Evolutionary conservation across 2,888 invertebrate genomes (phyloP), one percentile per base, ranked within the genome.

Genomic region (Caenorhabditis wallacei): DNA sequence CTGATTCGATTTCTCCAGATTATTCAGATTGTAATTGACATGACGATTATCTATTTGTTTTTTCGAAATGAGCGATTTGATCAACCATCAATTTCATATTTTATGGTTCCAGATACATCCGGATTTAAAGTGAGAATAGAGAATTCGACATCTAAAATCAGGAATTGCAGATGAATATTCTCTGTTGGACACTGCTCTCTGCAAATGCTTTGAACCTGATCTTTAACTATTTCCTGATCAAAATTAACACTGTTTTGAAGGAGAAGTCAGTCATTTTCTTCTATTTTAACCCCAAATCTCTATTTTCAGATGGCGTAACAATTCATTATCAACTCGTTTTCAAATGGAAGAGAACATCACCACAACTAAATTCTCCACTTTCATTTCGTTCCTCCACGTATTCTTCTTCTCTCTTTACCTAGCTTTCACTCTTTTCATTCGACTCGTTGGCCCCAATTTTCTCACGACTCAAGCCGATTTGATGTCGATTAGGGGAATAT

Each of bases 331-430:
- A 10, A 40, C 43, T 11, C 79, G 79, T 24, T 79, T 24, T 20
- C 71, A 79, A 57, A 66, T 79, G 64, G 79, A 79, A 43, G 71
- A 79, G 51, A 70, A 71, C 40, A 56, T 79, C n/a, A 13, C 59
- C 22, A 71, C 79, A 11, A 71, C 70, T 1, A 64, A 46, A 30
- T 79, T 79, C 53, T 66, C 64, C 8, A 71, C 71, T 0, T 64
- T 48, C 22, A 71, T 79, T 26, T 57, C 71, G 1, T 70, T 71
- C 16, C 8, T 71, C 8, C 79, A 79, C 20, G 56, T 79, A 4
- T 40, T 59, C 30, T 66, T 71, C 57, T 64, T 71, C 40, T 66
- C 37, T n/a, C 40, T 70, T 48, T 79, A 79, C 54, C 51, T 79
- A 13, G 22, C 40, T 4, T 37, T 63, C 48, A 64, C 70, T 30